A percentile compares a stretch with the other conserved stretches of the same genome.
These are phyloP conservation scores for Lophius americanus DNA, from an alignment of 2,797 vertebrate species.

Conservation along the genomic window DNA sequence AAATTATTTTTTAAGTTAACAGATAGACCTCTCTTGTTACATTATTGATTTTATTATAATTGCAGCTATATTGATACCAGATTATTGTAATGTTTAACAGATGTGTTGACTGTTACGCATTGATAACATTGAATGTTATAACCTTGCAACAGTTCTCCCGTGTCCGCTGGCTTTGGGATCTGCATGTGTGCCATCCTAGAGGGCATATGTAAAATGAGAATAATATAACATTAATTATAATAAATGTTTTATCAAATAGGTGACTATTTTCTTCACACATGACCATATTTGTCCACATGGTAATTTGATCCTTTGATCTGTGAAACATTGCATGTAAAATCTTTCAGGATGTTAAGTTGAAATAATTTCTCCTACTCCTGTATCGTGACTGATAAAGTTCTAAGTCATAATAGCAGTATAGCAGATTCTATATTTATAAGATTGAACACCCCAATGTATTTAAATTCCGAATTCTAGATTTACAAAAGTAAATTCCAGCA, in stretches of 20 bases:
- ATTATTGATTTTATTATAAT: conserved; percentile 76
- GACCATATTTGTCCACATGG: neutral
- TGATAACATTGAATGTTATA: conserved; percentile 76
- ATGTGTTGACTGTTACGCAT: conserved; percentile 61
- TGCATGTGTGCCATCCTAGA: conserved; percentile 68
- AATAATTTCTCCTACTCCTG: neutral
- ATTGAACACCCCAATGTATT: neutral
- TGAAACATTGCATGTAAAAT: neutral
- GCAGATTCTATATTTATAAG: neutral
- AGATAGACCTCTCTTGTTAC: conserved; percentile 74
- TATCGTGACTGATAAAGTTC: neutral
- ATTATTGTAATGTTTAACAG: conserved; percentile 65
- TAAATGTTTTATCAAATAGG: conserved; percentile 73
- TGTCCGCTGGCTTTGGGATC: conserved; percentile 69
- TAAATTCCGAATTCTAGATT: neutral
- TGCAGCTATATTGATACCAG: conserved; percentile 73
- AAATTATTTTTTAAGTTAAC: conserved; percentile 81
- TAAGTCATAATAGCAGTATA: neutral
- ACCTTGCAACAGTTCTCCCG: conserved; percentile 55
- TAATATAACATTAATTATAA: conserved; percentile 76
- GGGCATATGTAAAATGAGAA: conserved; percentile 62
- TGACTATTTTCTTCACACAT: conserved; percentile 9
- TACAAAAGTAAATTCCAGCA: neutral
- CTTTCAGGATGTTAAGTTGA: neutral
- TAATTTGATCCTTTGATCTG: neutral